Evolutionary conservation across 1,140 invertebrate species (phyloP), one percentile per base, ranked within the genome.

Genomic region (Drosophila pachea): DNA sequence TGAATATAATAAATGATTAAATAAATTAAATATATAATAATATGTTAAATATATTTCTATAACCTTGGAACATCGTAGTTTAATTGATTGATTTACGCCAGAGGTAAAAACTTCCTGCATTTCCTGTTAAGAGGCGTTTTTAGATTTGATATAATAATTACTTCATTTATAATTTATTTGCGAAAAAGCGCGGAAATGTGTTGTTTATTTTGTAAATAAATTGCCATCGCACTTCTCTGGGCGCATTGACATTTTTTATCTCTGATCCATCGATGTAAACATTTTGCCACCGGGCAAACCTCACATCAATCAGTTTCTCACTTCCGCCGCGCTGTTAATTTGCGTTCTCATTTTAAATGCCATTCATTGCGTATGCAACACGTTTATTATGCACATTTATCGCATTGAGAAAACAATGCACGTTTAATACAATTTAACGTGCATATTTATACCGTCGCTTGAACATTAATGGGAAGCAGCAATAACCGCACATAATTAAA

Each of bases 351-450:
- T 56, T 65, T 69, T 54, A 65, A 73, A 70, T 60, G n/a, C 31
- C 16, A 50, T 52, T 47, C 31, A 61, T 56, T 54, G 22, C 32
- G 35, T 56, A 60, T 70, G 48, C 61, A 58, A 63, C 38, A 47
- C 31, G 59, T 74, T 68, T 67, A 84, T 75, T 82, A 76, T 86
- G 72, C 48, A 36, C 59, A 76, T 74, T 83, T 72, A 78, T 84
- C 62, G 63, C 59, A 79, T 76, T 79, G 70, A 73, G 49, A 54
- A 76, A 59, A 84, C 68, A 70, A 73, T 60, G 45, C 50, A n/a
- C 53, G 33, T 48, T 68, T 75, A 66, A 84, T 53, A 36, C 56
- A 63, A 35, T 74, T 75, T 72, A 78, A 74, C 52, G 22, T 32
- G 11, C 47, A 73, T 84, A 73, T 79, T 75, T 71, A 65, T 59